Conservation (phyloP, 2,113 vertebrate species). For the Columba livia region DNA sequence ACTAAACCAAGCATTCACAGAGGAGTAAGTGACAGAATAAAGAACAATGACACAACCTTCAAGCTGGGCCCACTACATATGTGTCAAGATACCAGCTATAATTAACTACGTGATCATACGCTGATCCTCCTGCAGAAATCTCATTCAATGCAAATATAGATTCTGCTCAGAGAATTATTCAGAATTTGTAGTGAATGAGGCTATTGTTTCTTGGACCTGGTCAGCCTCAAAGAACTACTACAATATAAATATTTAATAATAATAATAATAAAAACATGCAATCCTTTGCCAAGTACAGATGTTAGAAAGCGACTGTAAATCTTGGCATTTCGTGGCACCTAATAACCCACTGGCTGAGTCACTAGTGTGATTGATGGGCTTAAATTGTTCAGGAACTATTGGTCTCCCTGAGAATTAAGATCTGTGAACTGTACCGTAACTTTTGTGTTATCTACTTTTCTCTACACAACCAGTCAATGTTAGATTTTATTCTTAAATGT, state of each 20-base stretch:
- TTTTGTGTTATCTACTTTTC: neutral
- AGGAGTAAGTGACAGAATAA: neutral
- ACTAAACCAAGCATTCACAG: neutral
- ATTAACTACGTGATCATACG: neutral
- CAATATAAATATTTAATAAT: conserved; percentile 55
- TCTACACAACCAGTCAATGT: neutral
- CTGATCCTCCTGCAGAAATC: neutral
- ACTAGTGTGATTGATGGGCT: neutral
- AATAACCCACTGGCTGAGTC: conserved; percentile 8
- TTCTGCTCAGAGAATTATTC: neutral
- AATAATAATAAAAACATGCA: conserved; percentile 44
- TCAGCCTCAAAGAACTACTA: conserved; percentile 34
- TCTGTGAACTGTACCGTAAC: neutral
- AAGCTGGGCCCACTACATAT: neutral
- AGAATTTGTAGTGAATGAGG: conserved; percentile 35
- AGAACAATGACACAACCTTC: neutral
- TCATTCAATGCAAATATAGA: neutral
- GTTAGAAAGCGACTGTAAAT: conserved; percentile 30
- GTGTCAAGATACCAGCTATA: neutral
- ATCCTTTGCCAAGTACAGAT: conserved; percentile 39
- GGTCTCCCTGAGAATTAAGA: neutral
- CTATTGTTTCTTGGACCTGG: conserved; percentile 23
- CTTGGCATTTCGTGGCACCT: conserved; percentile 51
- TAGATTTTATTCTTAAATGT: neutral
- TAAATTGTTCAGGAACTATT: neutral